Percentiles rank a stretch among this genome's conserved stretches.
phyloP scores from a whole-genome alignment of 2,113 vertebrate genomes.

The Cryptomyrus ogoouensis region DNA sequence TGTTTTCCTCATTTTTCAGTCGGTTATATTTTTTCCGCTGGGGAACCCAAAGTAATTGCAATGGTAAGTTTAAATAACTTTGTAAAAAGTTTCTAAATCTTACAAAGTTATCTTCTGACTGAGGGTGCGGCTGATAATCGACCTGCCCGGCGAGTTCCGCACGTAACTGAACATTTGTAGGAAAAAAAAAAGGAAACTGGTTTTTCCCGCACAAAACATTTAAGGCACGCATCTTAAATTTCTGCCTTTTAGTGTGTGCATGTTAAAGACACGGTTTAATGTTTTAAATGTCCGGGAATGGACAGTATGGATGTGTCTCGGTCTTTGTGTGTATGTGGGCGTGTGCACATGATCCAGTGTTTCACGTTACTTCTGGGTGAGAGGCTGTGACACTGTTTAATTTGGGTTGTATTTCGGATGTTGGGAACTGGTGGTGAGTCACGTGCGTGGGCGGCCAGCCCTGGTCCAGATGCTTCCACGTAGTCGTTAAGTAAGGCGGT shows the following conservation, averaged over 20 bases:
- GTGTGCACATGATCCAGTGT: neutral
- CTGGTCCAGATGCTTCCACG: neutral
- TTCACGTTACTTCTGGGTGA: neutral
- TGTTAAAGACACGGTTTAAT: neutral
- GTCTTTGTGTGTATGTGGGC: neutral
- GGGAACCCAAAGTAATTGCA: neutral
- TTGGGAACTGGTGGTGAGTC: neutral
- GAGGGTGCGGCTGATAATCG: neutral
- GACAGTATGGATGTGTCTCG: neutral
- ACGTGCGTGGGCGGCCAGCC: neutral
- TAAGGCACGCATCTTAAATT: neutral
- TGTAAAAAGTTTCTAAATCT: too few relatives aligned
- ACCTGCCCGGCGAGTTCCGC: neutral
- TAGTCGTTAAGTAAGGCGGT: neutral
- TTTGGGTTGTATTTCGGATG: neutral
- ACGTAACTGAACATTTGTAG: neutral
- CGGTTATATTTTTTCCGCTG: neutral
- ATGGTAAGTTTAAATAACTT: neutral
- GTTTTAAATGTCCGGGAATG: neutral
- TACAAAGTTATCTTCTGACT: neutral
- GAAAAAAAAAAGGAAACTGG: neutral
- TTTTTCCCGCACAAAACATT: neutral
- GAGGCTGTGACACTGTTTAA: neutral
- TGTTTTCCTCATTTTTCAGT: neutral
- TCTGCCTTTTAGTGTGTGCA: neutral